Base-by-base conservation (phyloP, 2,888 invertebrate genomes). In the Teleogryllus oceanicus region DNA sequence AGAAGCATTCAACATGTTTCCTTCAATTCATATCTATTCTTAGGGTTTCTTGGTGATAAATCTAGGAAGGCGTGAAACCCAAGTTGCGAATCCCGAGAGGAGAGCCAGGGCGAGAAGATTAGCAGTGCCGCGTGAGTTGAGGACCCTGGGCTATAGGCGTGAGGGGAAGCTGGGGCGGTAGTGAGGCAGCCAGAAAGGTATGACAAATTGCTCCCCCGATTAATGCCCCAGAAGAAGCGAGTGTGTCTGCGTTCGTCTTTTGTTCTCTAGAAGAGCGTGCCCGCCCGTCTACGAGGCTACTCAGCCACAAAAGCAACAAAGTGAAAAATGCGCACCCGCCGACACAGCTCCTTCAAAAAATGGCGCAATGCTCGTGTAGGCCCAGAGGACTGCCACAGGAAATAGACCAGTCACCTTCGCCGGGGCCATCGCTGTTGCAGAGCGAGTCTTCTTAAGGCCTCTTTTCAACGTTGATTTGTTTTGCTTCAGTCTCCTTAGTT, bases 261-360 rank as follows among this genome's bases (percentile, higher is more conserved):
- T 62, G 62, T 18, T 18, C 62, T 5, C 16, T 62, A 18, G 62
- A 18, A 62, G 62, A 62, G 62, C 62, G 62, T 62, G 62, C 18
- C 62, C 10, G 62, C 62, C 62, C 62, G 2, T 62, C 62, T 62
- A 62, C 13, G 16, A 62, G 62, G 62, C 62, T 62, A 16, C 62
- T 62, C 62, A 62, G 62, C 62, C 62, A 62, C 18, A 13, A 62
- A 62, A 62, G 62, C 62, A 62, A 62, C 62, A 62, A 62, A 62
- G 62, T 62, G 62, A 62, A 62, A 62, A 62, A 62, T 62, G 62
- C 62, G 3, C 62, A 16, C 24, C 24, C 5, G 4, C 24, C 24
- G 24, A 62, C 2, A 16, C 16, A 62, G 62, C 62, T 5, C 18
- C 62, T 62, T 16, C 13, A 62, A 62, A 62, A 13, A 13, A 16